A percentile compares a stretch with the other conserved stretches of the same genome.
These are phyloP conservation scores for Cyclina sinensis DNA, from an alignment of 1,140 invertebrate genomes.

Conservation along the genomic window DNA sequence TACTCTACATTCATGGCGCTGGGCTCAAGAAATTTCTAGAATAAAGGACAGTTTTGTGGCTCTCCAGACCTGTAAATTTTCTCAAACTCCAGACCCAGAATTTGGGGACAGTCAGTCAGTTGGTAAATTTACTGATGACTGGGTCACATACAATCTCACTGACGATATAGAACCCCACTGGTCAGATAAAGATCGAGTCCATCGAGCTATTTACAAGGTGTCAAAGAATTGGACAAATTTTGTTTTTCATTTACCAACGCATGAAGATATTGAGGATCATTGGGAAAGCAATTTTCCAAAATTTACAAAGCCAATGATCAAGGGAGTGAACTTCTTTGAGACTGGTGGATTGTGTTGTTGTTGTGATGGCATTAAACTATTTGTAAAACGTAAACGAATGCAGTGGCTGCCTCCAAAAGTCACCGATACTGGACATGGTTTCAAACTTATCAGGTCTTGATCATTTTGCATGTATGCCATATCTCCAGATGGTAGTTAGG, in stretches of 20 bases:
- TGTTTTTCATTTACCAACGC: slow-evolving; percentile 83
- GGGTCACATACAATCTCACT: slow-evolving; percentile 80
- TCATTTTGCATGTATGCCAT: no score
- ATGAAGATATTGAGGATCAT: slow-evolving; percentile 80
- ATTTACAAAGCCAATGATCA: slow-evolving; percentile 80
- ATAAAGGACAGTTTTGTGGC: slow-evolving; percentile 76
- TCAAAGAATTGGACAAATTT: slow-evolving; percentile 84
- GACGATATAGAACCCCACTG: slow-evolving; percentile 76
- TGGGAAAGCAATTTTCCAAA: slow-evolving; percentile 84
- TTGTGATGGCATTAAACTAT: slow-evolving; percentile 78
- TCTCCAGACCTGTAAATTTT: slow-evolving; percentile 81
- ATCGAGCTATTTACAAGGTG: slow-evolving; percentile 77
- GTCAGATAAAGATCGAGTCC: slow-evolving; percentile 73
- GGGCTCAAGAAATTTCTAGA: slow-evolving; percentile 75
- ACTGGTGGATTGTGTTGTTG: slow-evolving; percentile 77
- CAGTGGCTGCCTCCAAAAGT: slow-evolving; percentile 83
- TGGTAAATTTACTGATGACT: slow-evolving; percentile 84
- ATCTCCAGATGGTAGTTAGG: no score
- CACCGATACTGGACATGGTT: slow-evolving; percentile 86
- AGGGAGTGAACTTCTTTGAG: slow-evolving; percentile 78
- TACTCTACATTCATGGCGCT: slow-evolving; percentile 80
- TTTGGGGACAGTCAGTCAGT: slow-evolving; percentile 67
- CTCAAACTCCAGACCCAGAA: slow-evolving; percentile 72
- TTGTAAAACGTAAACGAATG: slow-evolving; percentile 83
- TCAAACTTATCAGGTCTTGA: slow-evolving; percentile 83